Conservation (phyloP, 2,888 invertebrate genomes). For the Drosophila monieri region DNA sequence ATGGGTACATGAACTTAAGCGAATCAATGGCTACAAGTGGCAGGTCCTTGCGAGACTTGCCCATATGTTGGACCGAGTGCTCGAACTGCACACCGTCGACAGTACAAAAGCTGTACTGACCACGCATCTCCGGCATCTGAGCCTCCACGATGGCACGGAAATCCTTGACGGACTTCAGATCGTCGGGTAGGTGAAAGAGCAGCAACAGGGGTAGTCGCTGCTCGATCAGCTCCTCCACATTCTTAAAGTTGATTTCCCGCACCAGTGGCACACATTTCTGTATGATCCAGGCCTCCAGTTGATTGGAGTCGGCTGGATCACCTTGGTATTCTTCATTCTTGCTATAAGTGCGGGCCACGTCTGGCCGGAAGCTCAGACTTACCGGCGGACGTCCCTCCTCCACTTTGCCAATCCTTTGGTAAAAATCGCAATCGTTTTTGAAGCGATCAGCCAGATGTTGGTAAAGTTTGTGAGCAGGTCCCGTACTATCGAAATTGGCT, state of each 20-base stretch:
- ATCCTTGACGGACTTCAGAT: slow-evolving; percentile 47
- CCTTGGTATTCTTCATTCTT: slow-evolving; percentile 36
- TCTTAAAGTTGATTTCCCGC: slow-evolving; percentile 48
- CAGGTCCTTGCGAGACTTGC: slow-evolving; percentile 39
- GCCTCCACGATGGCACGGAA: slow-evolving; percentile 61
- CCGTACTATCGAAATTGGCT: slow-evolving; percentile 34
- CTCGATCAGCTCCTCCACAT: slow-evolving; percentile 65
- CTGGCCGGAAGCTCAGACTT: slow-evolving; percentile 54
- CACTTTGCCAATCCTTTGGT: slow-evolving; percentile 31
- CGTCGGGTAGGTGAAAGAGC: slow-evolving; percentile 52
- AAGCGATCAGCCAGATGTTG: slow-evolving; percentile 47
- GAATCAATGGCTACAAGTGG: slow-evolving; percentile 68
- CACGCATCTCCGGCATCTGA: slow-evolving; percentile 36
- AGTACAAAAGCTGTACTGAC: slow-evolving; percentile 46
- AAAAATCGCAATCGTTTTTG: slow-evolving; percentile 63
- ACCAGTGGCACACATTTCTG: slow-evolving; percentile 54
- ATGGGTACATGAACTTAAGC: slow-evolving; percentile 48
- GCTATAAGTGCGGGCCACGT: slow-evolving; percentile 46
- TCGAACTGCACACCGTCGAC: slow-evolving; percentile 50
- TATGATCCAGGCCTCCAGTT: slow-evolving; percentile 46
- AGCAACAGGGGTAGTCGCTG: slow-evolving; percentile 47
- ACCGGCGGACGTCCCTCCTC: slow-evolving; percentile 4
- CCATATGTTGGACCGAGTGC: slow-evolving; percentile 55
- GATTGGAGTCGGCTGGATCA: not conserved
- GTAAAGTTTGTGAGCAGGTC: not conserved